Percentiles rank a stretch among this genome's conserved stretches.
phyloP scores from a whole-genome alignment of 2,888 invertebrate genomes.

The Scelioninae gen. 1 region DNA sequence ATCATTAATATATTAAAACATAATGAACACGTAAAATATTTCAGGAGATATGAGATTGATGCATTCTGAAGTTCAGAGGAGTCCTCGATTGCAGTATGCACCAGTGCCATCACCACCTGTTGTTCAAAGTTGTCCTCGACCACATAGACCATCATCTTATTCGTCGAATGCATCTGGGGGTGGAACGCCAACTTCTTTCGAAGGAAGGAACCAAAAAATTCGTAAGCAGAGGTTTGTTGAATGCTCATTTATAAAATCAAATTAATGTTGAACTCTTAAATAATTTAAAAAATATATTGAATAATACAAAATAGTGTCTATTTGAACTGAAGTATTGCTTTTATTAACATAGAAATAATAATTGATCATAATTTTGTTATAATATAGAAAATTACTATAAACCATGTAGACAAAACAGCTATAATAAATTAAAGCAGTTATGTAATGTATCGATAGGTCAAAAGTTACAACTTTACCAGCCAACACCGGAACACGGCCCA shows the following conservation, averaged over 20 bases:
- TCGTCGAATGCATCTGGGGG: constrained; percentile 80
- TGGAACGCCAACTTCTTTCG: constrained; percentile 80
- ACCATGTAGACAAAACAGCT: not conserved
- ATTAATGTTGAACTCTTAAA: too few species aligned
- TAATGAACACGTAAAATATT: too few species aligned
- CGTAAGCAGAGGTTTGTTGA: constrained; percentile 81
- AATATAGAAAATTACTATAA: too few species aligned
- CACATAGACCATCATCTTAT: constrained; percentile 81
- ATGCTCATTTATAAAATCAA: too few species aligned
- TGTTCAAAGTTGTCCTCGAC: constrained; percentile 82
- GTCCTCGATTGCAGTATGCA: constrained; percentile 81
- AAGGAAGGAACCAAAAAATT: constrained; percentile 81
- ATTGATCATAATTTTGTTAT: too few species aligned
- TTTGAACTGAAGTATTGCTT: too few species aligned
- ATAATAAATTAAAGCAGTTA: not conserved
- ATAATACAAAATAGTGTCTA: too few species aligned
- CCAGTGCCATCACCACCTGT: constrained; percentile 82
- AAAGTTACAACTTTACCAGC: constrained; percentile 81
- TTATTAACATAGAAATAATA: too few species aligned
- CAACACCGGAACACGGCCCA: constrained; percentile 77
- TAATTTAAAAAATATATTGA: too few species aligned
- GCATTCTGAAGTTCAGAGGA: constrained; percentile 81
- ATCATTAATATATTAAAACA: too few species aligned
- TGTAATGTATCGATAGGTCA: constrained; percentile 76
- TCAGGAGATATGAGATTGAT: constrained; percentile 82